Evolutionary conservation across 2,888 invertebrate genomes (phyloP), one percentile per base, ranked within the genome.

Genomic region (Spodoptera picta): DNA sequence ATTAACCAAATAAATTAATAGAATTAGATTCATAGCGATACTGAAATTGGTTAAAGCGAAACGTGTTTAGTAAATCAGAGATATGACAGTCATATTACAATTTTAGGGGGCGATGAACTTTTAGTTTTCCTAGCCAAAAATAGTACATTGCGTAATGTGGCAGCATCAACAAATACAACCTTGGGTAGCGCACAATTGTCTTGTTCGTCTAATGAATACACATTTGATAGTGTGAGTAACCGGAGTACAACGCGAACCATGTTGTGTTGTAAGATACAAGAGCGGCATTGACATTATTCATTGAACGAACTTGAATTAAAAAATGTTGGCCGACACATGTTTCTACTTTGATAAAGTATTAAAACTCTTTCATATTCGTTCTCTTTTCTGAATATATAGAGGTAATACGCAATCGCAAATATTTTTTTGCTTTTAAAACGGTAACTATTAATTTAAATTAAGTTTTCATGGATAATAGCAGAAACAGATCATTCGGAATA

Each of bases 101-200:
- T 52, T 19, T 5, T 36, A 78, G 82, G 86, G 87, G 84, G 88
- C 87, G 77, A 82, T 82, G 85, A 88, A 88, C 88, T 80, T 81
- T 75, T 24, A 80, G 82, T 85, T 85, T 82, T 82, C 70, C 75
- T 62, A 59, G 64, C 80, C 83, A 83, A 85, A 90, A 89, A 89
- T 89, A 91, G 83, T 73, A 52, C 58, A 69, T 90, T 88, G 86
- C 87, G 88, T 83, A 86, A 89, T 76, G 70, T 76, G 73, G 80
- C 83, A 85, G 83, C 78, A 85, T 86, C 86, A 86, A 87, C 87
- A 87, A 83, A 82, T 77, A 86, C 83, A 90, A 84, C 92, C 92
- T 92, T 92, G 92, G 86, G 85, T 49, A 75, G 75, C 80, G 74
- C 65, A 55, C 82, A 84, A 86, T 85, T 87, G 89, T 85, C 87